Base-by-base conservation (phyloP, 2,797 vertebrate genomes). In the Halcyon leucocephala region DNA sequence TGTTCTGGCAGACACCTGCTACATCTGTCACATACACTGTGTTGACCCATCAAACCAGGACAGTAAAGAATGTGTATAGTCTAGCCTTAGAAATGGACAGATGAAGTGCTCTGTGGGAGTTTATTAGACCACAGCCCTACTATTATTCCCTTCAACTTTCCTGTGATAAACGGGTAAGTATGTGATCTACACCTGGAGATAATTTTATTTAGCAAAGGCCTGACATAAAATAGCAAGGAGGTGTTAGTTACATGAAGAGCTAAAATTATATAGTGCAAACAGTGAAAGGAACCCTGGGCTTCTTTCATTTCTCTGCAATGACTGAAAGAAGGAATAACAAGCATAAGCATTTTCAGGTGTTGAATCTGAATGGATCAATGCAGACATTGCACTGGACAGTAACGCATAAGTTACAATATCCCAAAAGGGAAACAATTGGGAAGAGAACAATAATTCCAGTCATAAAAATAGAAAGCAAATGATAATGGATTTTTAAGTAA, bases 381-480 rank as follows among this genome's bases (percentile, higher is more conserved):
- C 9, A 64, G 35, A 66, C 7, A 8, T n/a, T 33, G 31, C 25
- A 37, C 42, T 70, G 42, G 18, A 13, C 0, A 0, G 8, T n/a
- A 15, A 67, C 9, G 52, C 22, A 10, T 60, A 69, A 60, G 10
- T 22, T 66, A 42, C 2, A 66, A 12, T 41, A 31, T 37, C 33
- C 18, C 77, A 17, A 55, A 73, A 91, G 31, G 3, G 18, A 77
- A 92, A 60, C 8, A 70, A 5, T 4, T 39, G 35, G 22, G 22
- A 64, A 82, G 26, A 12, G 10, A 86, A 25, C 2, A 49, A 22
- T 39, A 51, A 14, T 58, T 81, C 8, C 7, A 65, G 39, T 4
- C 14, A 76, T n/a, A 48, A 87, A 89, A 74, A 58, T 6, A 67
- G 25, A 70, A 84, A 65, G 9, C 8, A 93, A 74, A 92, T n/a